A percentile compares a stretch with the other conserved stretches of the same genome.
Evolutionary conservation across 2,113 vertebrate genomes (phyloP).

Genomic region (Hemiprocne comata): DNA sequence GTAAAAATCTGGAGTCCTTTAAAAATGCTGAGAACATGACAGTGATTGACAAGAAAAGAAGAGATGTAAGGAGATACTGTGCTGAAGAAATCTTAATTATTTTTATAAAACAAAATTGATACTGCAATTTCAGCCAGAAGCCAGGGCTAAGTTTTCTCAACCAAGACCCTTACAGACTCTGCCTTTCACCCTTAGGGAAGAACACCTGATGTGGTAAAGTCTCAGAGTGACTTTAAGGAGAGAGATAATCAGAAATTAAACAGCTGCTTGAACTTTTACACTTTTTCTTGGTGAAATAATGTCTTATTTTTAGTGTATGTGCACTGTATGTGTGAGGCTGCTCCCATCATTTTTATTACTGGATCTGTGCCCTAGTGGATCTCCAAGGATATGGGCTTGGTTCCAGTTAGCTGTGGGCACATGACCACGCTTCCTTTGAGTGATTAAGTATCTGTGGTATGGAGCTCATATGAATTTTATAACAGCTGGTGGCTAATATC

Average conservation of each 20-base stretch:
- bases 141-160: neutral
- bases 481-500: neutral
- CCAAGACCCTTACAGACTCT: neutral
- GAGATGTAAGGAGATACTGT: neutral
- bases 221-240: neutral
- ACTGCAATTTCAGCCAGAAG: neutral
- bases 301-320: neutral
- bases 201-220: neutral
- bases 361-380: neutral
- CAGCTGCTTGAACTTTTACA: neutral
- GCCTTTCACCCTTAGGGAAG: neutral
- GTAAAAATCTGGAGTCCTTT: neutral
- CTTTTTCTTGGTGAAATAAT: neutral
- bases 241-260: neutral
- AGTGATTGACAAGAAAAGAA: constrained; percentile 17
- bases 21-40: neutral
- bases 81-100: neutral
- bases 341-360: neutral
- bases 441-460: neutral
- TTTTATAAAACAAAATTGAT: neutral
- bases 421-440: accelerated
- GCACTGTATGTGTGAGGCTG: neutral
- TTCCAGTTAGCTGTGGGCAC: neutral
- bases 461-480: neutral
- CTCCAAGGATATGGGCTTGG: neutral